Percentiles rank a stretch among this genome's conserved stretches.
Evolutionary conservation across 1,140 invertebrate genomes (phyloP).

Genomic region (Brevipalpus yothersi): DNA sequence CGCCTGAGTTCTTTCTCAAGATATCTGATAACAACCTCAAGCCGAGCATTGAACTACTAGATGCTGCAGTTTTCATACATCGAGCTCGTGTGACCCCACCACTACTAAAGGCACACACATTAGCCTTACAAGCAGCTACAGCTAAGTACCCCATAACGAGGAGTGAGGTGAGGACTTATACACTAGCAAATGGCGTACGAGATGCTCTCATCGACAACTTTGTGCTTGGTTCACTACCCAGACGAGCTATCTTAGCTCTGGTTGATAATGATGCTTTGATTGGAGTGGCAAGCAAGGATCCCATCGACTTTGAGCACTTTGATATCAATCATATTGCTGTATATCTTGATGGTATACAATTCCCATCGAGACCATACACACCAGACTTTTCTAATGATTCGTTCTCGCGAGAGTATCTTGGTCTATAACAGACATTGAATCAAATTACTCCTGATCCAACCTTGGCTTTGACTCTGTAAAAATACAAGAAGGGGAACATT

Average conservation of each 20-base stretch:
- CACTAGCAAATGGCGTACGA: too few relatives aligned
- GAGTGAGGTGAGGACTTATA: slow-evolving; percentile 9
- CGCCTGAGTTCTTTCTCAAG: too few relatives aligned
- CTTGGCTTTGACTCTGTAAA: too few relatives aligned
- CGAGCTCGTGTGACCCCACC: too few relatives aligned
- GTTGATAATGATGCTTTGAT: slow-evolving; percentile 4
- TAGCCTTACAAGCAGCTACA: slow-evolving; percentile 1
- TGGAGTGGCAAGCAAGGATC: neutral
- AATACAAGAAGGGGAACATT: neutral
- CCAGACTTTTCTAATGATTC: slow-evolving; percentile 1
- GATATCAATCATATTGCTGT: slow-evolving; percentile 3
- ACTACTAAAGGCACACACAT: too few relatives aligned
- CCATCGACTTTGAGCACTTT: neutral
- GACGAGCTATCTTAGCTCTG: slow-evolving; percentile 7
- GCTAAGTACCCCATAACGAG: slow-evolving; percentile 4
- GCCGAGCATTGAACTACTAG: too few relatives aligned
- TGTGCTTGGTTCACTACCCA: too few relatives aligned
- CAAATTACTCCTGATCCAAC: neutral
- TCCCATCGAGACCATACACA: neutral
- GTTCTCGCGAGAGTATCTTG: neutral
- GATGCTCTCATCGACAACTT: too few relatives aligned
- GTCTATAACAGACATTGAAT: neutral
- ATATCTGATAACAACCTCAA: too few relatives aligned
- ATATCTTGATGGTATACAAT: too few relatives aligned
- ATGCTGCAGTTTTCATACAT: too few relatives aligned